Base-by-base conservation (phyloP, 1,140 invertebrate genomes). In the Cydia strobilella region DNA sequence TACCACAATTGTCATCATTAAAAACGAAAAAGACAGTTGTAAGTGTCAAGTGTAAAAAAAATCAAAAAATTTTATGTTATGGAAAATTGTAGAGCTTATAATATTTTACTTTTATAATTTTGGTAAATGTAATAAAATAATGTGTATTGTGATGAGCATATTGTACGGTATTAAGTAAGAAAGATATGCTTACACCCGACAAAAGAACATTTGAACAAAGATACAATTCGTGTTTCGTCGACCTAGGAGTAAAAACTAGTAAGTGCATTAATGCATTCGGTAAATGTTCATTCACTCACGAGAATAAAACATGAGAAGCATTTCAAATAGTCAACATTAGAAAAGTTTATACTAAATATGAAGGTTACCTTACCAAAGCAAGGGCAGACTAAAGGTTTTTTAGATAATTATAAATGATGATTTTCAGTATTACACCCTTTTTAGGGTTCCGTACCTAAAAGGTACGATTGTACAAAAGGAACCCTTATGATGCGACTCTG, bases 161-260 rank as follows among this genome's bases (percentile, higher is more conserved):
- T 54, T 54, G 7, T 20, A 59, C 54, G 18, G 54, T 59, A 3
- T 59, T 59, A 3, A 59, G 45, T 80, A 79, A 75, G 39, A 39
- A 69, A 85, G 85, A 82, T 72, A 91, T 91, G 88, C 83, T 77
- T 84, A 86, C 86, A 85, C 74, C 79, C 42, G 86, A 90, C 63
- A 82, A 74, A 15, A 80, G 90, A 45, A 85, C 85, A 74, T 92
- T 92, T 73, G 89, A 91, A 78, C 88, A 92, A 35, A 82, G 89
- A 78, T 91, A 90, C 77, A 75, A 81, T 9, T 85, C 88, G 59
- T 92, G 90, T 74, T 91, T 90, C 72, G 72, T 88, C 35, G 90
- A 92, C 81, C 88, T 92, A 75, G 87, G 83, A 15, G 31, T 92
- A 13, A 92, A 92, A 85, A 88, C 83, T 77, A 82, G 90, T 92